Evolutionary conservation across 23 tunicate species (phyloP).

Genomic region (Halocynthia roretzi): DNA sequence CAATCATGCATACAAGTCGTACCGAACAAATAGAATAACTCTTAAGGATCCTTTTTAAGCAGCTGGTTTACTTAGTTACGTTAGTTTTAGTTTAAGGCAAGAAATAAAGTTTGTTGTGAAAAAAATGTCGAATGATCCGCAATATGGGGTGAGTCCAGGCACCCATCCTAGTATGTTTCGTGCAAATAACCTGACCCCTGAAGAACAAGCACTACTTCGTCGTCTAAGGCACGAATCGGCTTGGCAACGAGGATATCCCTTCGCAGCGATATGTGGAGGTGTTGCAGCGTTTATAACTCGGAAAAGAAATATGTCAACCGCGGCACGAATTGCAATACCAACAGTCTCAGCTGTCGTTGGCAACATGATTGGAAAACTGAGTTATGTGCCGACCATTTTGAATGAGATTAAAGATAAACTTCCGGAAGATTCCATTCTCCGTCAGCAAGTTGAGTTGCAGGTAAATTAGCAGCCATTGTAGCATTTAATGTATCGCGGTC

Average conservation of each 20-base stretch:
- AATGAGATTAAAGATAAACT: neutral
- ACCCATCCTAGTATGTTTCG: neutral
- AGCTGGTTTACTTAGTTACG: too few relatives aligned
- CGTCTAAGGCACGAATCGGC: slow-evolving; percentile 6
- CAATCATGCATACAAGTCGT: too few relatives aligned
- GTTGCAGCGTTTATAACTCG: slow-evolving; percentile 1
- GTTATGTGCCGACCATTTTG: slow-evolving; percentile 9
- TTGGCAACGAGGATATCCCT: slow-evolving; percentile 22
- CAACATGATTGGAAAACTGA: slow-evolving; percentile 3
- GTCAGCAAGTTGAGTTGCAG: slow-evolving; percentile 3
- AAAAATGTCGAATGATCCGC: too few relatives aligned
- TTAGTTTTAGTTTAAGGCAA: too few relatives aligned
- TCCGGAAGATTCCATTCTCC: slow-evolving; percentile 8
- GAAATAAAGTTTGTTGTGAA: too few relatives aligned
- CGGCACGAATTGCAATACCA: neutral
- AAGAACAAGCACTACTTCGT: slow-evolving; percentile 1
- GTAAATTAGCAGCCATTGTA: neutral
- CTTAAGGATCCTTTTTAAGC: too few relatives aligned
- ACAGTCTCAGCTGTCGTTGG: neutral
- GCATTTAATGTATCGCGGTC: too few relatives aligned
- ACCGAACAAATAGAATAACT: too few relatives aligned
- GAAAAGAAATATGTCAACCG: neutral
- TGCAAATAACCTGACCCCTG: slow-evolving; percentile 4
- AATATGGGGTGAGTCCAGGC: neutral
- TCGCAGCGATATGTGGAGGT: slow-evolving; percentile 5